Conservation (phyloP, 1,140 invertebrate genomes). For the Aethina tumida region DNA sequence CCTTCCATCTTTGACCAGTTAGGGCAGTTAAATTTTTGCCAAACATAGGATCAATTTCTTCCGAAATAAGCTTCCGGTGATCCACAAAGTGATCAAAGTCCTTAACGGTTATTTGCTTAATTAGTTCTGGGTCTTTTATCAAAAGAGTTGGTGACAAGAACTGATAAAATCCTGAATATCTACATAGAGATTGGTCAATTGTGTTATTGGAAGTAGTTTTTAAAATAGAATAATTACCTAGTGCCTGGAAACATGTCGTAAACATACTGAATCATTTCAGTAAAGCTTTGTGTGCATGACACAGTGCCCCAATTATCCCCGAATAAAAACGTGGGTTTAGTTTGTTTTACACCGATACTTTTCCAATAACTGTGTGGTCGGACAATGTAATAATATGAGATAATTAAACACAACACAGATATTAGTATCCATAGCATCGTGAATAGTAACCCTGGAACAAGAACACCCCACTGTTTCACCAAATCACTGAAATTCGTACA, state of each 20-base stretch:
- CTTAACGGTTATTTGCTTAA: constrained; percentile 40
- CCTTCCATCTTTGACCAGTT: constrained; percentile 37
- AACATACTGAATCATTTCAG: neutral
- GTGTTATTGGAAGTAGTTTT: no score
- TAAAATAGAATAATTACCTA: no score
- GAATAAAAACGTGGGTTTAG: neutral
- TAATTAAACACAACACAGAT: no score
- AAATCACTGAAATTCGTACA: no score
- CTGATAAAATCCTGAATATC: constrained; percentile 37
- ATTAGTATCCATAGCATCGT: no score
- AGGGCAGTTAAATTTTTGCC: constrained; percentile 41
- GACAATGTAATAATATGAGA: no score
- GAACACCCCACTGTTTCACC: no score
- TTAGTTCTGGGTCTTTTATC: constrained; percentile 35
- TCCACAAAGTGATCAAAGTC: constrained; percentile 42
- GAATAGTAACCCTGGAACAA: no score
- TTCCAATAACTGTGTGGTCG: constrained; percentile 4
- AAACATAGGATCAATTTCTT: constrained; percentile 41
- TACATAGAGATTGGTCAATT: no score
- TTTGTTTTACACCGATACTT: neutral
- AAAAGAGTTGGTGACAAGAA: constrained; percentile 34
- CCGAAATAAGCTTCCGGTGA: constrained; percentile 34
- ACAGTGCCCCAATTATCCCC: neutral
- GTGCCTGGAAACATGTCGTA: no score
- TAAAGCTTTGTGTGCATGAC: neutral